These are phyloP conservation scores for Drosophila paulistorum DNA, from an alignment of 1,140 invertebrate genomes.

Conservation along the genomic window DNA sequence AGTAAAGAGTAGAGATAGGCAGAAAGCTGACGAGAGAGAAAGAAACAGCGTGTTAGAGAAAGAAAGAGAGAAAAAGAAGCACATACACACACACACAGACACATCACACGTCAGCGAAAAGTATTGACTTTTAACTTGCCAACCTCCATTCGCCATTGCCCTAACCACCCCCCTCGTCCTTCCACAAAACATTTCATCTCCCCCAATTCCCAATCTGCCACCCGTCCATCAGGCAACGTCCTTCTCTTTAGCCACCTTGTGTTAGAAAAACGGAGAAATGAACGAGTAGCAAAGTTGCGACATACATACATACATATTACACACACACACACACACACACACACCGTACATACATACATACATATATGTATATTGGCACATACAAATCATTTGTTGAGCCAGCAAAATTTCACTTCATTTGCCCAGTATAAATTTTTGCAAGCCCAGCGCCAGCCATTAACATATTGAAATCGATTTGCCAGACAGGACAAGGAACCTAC, in stretches of 20 bases:
- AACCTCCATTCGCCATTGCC: slow-evolving; percentile 2
- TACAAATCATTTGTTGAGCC: slow-evolving; percentile 43
- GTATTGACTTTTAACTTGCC: slow-evolving; percentile 35
- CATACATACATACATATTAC: not conserved
- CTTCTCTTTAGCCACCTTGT: slow-evolving; percentile 11
- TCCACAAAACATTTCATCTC: not conserved
- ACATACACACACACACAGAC: slow-evolving; percentile 23
- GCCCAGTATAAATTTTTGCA: slow-evolving; percentile 39
- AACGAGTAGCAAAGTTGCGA: slow-evolving; percentile 3
- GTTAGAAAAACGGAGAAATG: slow-evolving; percentile 15
- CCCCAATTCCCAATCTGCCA: slow-evolving; percentile 5
- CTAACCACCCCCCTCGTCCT: not conserved
- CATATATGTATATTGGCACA: slow-evolving; percentile 22
- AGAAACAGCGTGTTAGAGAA: slow-evolving; percentile 13
- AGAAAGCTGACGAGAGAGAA: slow-evolving; percentile 54
- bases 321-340: slow-evolving; percentile 21
- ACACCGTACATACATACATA: not conserved
- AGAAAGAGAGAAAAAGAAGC: slow-evolving; percentile 42
- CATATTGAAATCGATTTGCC: slow-evolving; percentile 74
- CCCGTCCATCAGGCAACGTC: not conserved
- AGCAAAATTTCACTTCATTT: slow-evolving; percentile 67
- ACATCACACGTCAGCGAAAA: slow-evolving; percentile 22
- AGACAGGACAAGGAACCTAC: not conserved
- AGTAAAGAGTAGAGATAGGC: slow-evolving; percentile 46
- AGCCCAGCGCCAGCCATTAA: slow-evolving; percentile 53